Conservation (phyloP, 1,140 invertebrate genomes). For the Halotydeus destructor region DNA sequence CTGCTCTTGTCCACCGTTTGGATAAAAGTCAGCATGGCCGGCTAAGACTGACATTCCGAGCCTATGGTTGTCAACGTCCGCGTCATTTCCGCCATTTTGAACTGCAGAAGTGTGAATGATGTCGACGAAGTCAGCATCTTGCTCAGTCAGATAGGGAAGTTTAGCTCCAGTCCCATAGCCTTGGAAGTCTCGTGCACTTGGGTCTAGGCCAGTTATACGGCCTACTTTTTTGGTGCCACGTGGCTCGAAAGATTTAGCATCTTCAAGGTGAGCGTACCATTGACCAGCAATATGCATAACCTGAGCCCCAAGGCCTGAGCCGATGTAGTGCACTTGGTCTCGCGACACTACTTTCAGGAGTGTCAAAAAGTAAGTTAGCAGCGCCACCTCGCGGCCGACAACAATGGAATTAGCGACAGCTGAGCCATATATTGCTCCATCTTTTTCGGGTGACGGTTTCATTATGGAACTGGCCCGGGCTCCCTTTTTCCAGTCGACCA, state of each 20-base stretch:
- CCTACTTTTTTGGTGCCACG: conserved; percentile 20
- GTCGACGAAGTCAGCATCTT: conserved; percentile 75
- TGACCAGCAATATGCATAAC: conserved; percentile 26
- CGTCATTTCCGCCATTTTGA: no score
- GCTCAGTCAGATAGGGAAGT: conserved; percentile 52
- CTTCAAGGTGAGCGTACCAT: conserved; percentile 11
- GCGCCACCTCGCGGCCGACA: conserved; percentile 22
- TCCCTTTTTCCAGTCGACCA: no score
- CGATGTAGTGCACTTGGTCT: conserved; percentile 24
- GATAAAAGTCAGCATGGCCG: no score
- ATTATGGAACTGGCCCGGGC: no score
- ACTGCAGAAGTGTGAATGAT: conserved; percentile 64
- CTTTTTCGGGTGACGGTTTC: no score
- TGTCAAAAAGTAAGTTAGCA: conserved; percentile 17
- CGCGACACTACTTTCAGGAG: background rate
- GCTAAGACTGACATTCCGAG: no score
- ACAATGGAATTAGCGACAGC: conserved; percentile 24
- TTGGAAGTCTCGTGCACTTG: conserved; percentile 46
- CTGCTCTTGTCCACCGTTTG: no score
- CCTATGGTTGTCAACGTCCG: no score
- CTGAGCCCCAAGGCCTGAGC: conserved; percentile 29
- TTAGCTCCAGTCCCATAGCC: conserved; percentile 55
- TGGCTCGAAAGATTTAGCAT: no score
- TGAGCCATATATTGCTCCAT: no score
- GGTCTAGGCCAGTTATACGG: conserved; percentile 47